Evolutionary conservation across 92 coral and sea anemone genomes (phyloP), one percentile per base, ranked within the genome.

Genomic region (Umimayanthus chanpuru): DNA sequence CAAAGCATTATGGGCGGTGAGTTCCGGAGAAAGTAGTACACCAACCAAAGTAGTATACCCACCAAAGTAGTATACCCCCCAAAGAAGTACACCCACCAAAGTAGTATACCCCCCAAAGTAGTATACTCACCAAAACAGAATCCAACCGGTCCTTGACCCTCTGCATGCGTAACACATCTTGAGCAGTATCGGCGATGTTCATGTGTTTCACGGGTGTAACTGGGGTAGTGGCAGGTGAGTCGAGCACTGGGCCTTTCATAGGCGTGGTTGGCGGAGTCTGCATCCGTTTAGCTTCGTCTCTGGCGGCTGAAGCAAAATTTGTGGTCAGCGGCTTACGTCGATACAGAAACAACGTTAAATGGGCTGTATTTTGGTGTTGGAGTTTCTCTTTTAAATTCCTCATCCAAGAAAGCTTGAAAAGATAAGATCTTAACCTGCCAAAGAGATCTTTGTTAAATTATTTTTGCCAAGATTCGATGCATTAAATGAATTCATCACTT

Each of bases 41-140:
- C 2, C 56, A 14, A 50, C 1, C 15, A 50, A 50, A 50, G 56
- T 49, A 50, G 15, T 44, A 3, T 44, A 50, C 56, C 56, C 15
- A 50, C 56, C 43, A 38, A 39, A 18, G 40, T 28, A n/a, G 23
- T n/a, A n/a, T 11, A 6, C 53, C 18, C 23, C 4, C 15, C 15
- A 40, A 6, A 5, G 11, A 21, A 58, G 4, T n/a, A 21, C 3
- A 9, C 50, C n/a, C 16, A 21, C 1, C 30, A 1, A 77, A 9
- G 18, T 5, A 47, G 20, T 32, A 32, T 32, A 32, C 36, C 36
- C 0, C 0, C 36, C 36, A 77, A 23, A 4, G 49, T 11, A 81
- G 64, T 16, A 9, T 40, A 77, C 97, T 73, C 73, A 97, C 99
- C 99, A 97, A 89, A 25, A 97, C 98, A n/a, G 99, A 97, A 81